Conservation (phyloP, 2,113 vertebrate genomes). For the Larimichthys polyactis region DNA sequence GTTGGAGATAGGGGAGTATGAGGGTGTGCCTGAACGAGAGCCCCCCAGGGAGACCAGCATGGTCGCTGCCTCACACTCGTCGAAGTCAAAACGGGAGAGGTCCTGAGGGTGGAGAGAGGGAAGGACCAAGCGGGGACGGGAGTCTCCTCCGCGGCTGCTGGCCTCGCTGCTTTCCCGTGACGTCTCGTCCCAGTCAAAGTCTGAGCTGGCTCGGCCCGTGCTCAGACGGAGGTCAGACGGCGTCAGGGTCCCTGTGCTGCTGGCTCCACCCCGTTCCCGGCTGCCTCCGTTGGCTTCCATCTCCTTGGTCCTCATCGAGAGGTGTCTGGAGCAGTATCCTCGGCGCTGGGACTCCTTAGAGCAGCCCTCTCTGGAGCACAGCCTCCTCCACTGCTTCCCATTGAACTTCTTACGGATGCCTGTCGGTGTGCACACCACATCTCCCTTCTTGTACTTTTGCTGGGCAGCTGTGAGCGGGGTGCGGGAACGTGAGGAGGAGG, state of each 20-base stretch:
- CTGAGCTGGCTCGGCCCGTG: constrained; percentile 85
- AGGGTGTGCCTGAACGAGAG: constrained; percentile 91
- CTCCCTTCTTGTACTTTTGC: constrained; percentile 95
- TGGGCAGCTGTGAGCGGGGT: constrained; percentile 91
- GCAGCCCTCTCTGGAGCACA: constrained; percentile 93
- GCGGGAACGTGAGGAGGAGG: constrained; percentile 87
- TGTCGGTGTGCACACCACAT: constrained; percentile 94
- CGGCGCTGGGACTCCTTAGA: constrained; percentile 94
- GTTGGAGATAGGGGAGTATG: constrained; percentile 91
- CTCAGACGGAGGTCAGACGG: constrained; percentile 82
- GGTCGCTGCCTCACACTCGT: constrained; percentile 93
- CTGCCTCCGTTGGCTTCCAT: constrained; percentile 91
- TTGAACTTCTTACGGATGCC: constrained; percentile 97
- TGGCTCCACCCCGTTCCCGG: constrained; percentile 85
- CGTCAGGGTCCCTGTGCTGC: constrained; percentile 86
- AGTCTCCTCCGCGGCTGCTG: constrained; percentile 91
- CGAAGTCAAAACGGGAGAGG: constrained; percentile 92
- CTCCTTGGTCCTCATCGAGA: constrained; percentile 97
- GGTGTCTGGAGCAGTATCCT: constrained; percentile 93
- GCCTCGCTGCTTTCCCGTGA: constrained; percentile 91
- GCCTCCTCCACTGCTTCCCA: constrained; percentile 93
- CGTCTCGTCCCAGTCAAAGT: constrained; percentile 94
- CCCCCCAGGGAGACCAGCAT: constrained; percentile 93
- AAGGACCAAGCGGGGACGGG: constrained; percentile 86
- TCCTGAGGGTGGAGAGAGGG: constrained; percentile 84